These are phyloP conservation scores for Pseudorhiza aurosa DNA, from an alignment of 30 jellyfish, hydroid and myxozoan species.

Conservation along the genomic window DNA sequence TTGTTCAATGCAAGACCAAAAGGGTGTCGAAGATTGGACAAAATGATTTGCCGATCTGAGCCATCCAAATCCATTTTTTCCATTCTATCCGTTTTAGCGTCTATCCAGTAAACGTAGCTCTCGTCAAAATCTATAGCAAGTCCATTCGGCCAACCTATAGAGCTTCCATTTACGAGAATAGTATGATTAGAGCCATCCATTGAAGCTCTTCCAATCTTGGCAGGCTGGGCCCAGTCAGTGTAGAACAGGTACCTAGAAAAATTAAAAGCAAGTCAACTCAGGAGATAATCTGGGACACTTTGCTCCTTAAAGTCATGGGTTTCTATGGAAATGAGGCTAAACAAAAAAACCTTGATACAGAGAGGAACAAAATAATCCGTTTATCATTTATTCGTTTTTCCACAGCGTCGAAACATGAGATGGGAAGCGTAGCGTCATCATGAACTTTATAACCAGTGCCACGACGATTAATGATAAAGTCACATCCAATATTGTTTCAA, in stretches of 20 bases:
- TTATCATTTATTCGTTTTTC: no score
- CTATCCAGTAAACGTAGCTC: slow-evolving; percentile 87
- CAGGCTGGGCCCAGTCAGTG: slow-evolving; percentile 97
- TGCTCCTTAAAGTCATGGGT: no score
- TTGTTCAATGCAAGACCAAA: slow-evolving; percentile 85
- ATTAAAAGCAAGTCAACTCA: no score
- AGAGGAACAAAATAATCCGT: no score
- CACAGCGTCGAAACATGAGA: no score
- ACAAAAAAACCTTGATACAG: no score
- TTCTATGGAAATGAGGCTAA: no score
- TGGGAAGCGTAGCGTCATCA: no score
- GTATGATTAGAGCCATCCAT: slow-evolving; percentile 91
- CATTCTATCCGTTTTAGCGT: slow-evolving; percentile 85
- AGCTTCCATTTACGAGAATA: slow-evolving; percentile 70
- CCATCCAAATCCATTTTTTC: slow-evolving; percentile 90
- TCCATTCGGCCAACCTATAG: slow-evolving; percentile 96
- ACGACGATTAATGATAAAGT: no score
- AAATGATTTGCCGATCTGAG: slow-evolving; percentile 51
- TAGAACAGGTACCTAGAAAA: slow-evolving; percentile 69
- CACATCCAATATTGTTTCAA: no score
- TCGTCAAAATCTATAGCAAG: slow-evolving; percentile 71
- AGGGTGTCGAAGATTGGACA: slow-evolving; percentile 72
- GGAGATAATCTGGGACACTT: no score
- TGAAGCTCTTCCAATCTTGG: slow-evolving; percentile 83
- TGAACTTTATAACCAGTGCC: no score